A percentile compares a stretch with the other conserved stretches of the same genome.
Conservation (phyloP, 2,888 invertebrate species). For the Leucophora obtusa region DNA sequence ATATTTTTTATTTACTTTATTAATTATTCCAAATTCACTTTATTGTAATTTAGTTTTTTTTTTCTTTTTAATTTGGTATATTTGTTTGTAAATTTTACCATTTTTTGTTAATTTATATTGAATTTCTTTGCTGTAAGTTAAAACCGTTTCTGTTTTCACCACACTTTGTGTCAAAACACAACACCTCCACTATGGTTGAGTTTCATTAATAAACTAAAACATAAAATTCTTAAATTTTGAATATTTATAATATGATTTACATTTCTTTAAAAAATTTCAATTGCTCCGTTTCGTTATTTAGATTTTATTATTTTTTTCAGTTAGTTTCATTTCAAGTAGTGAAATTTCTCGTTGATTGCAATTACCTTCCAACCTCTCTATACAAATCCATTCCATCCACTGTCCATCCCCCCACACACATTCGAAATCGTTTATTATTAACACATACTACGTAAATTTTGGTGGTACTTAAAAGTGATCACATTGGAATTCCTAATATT, state of each 20-base stretch:
- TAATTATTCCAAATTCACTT: neutral
- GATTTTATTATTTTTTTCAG: conserved; percentile 1
- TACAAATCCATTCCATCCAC: conserved; percentile 27
- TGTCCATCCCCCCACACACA: conserved; percentile 10
- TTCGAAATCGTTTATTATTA: conserved; percentile 46
- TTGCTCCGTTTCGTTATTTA: conserved; percentile 9
- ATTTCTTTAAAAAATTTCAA: conserved; percentile 10
- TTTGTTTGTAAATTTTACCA: conserved; percentile 53
- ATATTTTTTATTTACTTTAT: neutral
- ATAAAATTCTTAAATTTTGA: conserved; percentile 76
- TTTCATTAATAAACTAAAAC: conserved; percentile 74
- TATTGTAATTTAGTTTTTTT: conserved; percentile 42
- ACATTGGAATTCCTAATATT: conserved; percentile 33
- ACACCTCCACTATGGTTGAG: conserved; percentile 65
- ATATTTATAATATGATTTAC: conserved; percentile 74
- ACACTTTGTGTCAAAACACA: conserved; percentile 14
- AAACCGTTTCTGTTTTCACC: conserved; percentile 8
- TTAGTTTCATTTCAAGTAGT: conserved; percentile 52
- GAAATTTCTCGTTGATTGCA: conserved; percentile 59
- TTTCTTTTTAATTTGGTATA: conserved; percentile 24
- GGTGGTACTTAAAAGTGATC: conserved; percentile 44
- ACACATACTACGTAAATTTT: conserved; percentile 35
- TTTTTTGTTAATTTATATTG: conserved; percentile 27
- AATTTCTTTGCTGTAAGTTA: neutral
- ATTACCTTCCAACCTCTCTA: conserved; percentile 57